phyloP scores from a whole-genome alignment of 1,140 invertebrate species.

The Macrosteles quadrilineatus region DNA sequence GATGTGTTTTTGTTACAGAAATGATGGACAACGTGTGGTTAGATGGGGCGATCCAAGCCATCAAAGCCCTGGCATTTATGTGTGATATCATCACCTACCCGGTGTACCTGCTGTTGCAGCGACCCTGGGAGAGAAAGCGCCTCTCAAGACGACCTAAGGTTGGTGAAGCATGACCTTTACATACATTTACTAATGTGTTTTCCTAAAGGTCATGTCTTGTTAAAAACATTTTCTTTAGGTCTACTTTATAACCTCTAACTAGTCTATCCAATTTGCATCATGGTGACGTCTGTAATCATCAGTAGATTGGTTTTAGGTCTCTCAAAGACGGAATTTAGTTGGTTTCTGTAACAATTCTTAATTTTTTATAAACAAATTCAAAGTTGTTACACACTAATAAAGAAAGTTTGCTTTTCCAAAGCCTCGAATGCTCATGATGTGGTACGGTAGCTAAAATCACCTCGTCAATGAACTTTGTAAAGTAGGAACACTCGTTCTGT shows the following conservation, averaged over 20 bases:
- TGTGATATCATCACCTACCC: slow-evolving; percentile 91
- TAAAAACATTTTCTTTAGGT: neutral
- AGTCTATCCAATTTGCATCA: neutral
- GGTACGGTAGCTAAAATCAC: too few relatives aligned
- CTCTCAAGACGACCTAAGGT: slow-evolving; percentile 76
- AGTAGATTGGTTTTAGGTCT: too few relatives aligned
- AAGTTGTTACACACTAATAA: too few relatives aligned
- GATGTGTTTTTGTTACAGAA: slow-evolving; percentile 12
- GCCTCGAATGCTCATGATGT: too few relatives aligned
- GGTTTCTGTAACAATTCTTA: too few relatives aligned
- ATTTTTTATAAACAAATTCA: too few relatives aligned
- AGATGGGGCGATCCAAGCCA: slow-evolving; percentile 67
- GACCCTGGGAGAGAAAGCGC: slow-evolving; percentile 80
- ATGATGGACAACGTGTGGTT: slow-evolving; percentile 67
- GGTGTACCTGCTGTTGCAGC: slow-evolving; percentile 82
- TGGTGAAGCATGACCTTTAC: too few relatives aligned
- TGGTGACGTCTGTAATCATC: too few relatives aligned
- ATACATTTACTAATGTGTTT: neutral
- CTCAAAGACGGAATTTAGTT: too few relatives aligned
- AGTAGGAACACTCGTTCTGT: too few relatives aligned
- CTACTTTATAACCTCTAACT: neutral
- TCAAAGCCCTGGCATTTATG: slow-evolving; percentile 75
- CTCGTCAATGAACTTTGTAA: too few relatives aligned
- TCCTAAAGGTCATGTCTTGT: neutral
- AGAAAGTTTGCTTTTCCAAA: too few relatives aligned